Conservation (phyloP, 2,888 invertebrate genomes). For the Hemaris fuciformis region DNA sequence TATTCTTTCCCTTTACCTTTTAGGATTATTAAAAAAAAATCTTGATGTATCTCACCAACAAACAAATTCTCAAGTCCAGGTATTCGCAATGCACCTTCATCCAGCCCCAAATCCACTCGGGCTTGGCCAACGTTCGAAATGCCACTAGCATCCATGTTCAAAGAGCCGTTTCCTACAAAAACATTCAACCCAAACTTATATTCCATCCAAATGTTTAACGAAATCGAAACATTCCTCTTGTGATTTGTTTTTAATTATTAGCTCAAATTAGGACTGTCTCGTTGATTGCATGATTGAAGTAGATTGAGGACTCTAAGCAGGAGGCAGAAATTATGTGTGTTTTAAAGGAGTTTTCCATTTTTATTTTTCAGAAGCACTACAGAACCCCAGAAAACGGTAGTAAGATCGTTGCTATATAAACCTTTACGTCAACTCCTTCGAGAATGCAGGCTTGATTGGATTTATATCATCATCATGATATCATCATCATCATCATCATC, state of each 20-base stretch:
- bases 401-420: no score
- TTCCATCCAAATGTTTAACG: neutral
- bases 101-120: slow-evolving; percentile 47
- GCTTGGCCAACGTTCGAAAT: slow-evolving; percentile 66
- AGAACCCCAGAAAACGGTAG: no score
- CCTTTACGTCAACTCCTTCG: no score
- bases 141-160: slow-evolving; percentile 57
- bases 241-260: neutral
- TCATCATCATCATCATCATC: no score
- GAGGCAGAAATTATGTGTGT: no score
- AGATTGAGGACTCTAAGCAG: no score
- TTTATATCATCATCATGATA: no score
- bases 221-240: neutral
- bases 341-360: no score
- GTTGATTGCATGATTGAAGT: neutral
- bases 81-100: slow-evolving; percentile 45
- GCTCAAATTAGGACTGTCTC: neutral
- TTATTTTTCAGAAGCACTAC: no score
- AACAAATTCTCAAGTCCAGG: slow-evolving; percentile 57
- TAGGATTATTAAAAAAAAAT: no score
- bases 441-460: no score
- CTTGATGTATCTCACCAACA: slow-evolving; percentile 53
- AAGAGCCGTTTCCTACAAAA: slow-evolving; percentile 51
- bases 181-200: slow-evolving; percentile 2
- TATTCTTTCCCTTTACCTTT: no score